A percentile compares a stretch with the other conserved stretches of the same genome.
Conservation (phyloP, 2,113 vertebrate species). For the Nyctereutes procyonoides region DNA sequence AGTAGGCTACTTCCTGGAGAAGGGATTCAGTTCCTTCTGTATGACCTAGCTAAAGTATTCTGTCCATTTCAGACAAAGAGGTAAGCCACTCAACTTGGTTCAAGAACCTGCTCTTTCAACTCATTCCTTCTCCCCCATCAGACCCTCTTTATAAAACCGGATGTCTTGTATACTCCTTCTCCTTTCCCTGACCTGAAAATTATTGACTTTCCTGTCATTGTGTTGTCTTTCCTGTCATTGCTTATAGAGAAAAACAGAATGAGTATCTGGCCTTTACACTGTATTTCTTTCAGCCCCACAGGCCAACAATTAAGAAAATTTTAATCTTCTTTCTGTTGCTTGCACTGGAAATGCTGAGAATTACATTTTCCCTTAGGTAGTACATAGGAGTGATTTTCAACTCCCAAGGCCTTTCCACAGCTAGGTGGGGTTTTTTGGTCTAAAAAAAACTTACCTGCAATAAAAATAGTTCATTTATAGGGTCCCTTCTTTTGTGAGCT, state of each 20-base stretch:
- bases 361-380: background rate
- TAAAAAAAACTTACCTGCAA: background rate
- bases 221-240: background rate
- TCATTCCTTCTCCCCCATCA: background rate
- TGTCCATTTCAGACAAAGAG: constrained; percentile 17
- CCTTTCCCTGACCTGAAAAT: background rate
- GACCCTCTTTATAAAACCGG: background rate
- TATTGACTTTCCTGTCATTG: background rate
- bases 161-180: background rate
- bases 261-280: background rate
- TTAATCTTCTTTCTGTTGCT: constrained; percentile 20
- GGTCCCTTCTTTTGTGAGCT: background rate
- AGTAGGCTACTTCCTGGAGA: background rate
- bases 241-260: background rate
- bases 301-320: background rate
- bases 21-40: background rate
- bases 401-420: background rate
- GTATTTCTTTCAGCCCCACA: background rate
- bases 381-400: background rate
- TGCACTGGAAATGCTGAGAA: constrained; percentile 11
- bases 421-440: background rate
- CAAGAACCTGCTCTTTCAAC: background rate
- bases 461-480: background rate
- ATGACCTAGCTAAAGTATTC: background rate
- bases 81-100: background rate